Percentiles rank a stretch among this genome's conserved stretches.
Evolutionary conservation across 1,140 invertebrate species (phyloP).

Genomic region (Psilanteris sp.): DNA sequence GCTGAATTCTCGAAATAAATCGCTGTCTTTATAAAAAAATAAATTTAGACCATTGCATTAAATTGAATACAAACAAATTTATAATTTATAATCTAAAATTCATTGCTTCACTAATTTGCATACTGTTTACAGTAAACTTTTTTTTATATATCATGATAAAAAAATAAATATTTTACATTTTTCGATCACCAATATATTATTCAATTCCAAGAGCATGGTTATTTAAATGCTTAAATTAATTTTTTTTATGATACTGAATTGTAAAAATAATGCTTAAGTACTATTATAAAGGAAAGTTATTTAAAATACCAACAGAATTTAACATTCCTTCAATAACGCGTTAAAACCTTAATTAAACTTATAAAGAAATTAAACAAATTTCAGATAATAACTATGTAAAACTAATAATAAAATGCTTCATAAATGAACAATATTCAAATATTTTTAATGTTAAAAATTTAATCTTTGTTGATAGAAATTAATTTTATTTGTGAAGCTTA

Average conservation of each 20-base stretch:
- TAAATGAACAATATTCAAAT: too few relatives aligned
- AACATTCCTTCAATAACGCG: conserved; percentile 1
- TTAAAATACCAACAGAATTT: conserved; percentile 23
- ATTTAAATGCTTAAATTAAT: conserved; percentile 3
- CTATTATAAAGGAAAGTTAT: conserved; percentile 21
- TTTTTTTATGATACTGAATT: conserved; percentile 4
- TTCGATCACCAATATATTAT: conserved; percentile 38
- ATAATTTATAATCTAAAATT: conserved; percentile 5
- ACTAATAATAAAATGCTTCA: too few relatives aligned
- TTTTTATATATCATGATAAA: conserved; percentile 45
- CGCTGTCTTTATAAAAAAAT: conserved; percentile 6
- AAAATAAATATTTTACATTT: conserved; percentile 50
- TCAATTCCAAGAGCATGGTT: conserved; percentile 7
- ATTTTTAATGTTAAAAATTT: too few relatives aligned
- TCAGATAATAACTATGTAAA: too few relatives aligned
- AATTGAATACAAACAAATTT: background rate
- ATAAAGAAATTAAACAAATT: too few relatives aligned
- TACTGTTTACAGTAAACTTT: conserved; percentile 3
- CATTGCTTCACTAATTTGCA: background rate
- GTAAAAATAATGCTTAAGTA: conserved; percentile 41
- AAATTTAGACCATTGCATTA: conserved; percentile 10
- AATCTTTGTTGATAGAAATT: too few relatives aligned
- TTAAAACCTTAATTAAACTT: background rate
- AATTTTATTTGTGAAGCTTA: too few relatives aligned
- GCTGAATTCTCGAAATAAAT: conserved; percentile 11